A percentile compares a stretch with the other conserved stretches of the same genome.
These are phyloP conservation scores for Brachypodius melanocephalos DNA, from an alignment of 2,113 vertebrate species.

Conservation along the genomic window DNA sequence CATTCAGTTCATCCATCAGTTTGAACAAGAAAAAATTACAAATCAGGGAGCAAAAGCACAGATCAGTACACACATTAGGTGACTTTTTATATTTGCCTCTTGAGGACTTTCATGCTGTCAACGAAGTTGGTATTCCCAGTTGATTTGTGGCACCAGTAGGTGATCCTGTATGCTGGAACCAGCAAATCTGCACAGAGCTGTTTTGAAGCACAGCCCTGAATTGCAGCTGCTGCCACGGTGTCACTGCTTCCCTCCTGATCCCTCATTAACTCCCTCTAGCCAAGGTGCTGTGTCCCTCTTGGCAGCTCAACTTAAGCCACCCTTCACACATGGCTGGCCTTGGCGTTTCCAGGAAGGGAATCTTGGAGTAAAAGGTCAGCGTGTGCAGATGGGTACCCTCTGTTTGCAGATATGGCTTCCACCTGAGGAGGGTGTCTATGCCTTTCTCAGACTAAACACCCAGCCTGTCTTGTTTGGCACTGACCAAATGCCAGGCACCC, in stretches of 20 bases:
- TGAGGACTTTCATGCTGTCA: background rate
- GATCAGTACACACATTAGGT: background rate
- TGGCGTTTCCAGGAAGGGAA: background rate
- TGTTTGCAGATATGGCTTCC: background rate
- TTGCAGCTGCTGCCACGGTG: background rate
- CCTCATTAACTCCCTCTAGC: background rate
- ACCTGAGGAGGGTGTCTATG: background rate
- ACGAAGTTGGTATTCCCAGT: background rate
- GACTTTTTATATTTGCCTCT: background rate
- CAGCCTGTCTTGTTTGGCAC: background rate
- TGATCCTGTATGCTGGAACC: rapidly evolving
- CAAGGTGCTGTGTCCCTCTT: background rate
- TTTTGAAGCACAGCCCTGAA: background rate
- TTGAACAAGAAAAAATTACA: constrained; percentile 32
- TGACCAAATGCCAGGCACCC: background rate
- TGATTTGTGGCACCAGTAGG: background rate
- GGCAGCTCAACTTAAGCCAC: background rate
- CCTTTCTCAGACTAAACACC: background rate
- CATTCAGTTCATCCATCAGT: constrained; percentile 17
- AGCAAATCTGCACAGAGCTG: background rate
- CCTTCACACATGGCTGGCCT: background rate
- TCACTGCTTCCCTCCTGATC: background rate
- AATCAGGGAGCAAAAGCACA: background rate
- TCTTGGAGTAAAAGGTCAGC: background rate
- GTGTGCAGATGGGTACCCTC: background rate